Percentiles rank a stretch among this genome's conserved stretches.
Evolutionary conservation across 2,888 invertebrate species (phyloP).

Genomic region (Tipula unca): DNA sequence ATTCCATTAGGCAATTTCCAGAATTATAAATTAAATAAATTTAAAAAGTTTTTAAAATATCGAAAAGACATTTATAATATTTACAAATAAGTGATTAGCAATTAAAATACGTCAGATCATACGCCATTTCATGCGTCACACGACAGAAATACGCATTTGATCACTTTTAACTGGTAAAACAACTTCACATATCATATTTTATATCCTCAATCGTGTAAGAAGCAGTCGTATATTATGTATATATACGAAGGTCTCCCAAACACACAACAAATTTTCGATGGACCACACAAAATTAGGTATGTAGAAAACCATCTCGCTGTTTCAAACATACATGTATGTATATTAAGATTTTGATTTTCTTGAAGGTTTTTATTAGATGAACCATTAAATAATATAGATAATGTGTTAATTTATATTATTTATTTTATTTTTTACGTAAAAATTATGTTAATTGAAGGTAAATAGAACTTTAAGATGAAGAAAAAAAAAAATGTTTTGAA

Average conservation of each 20-base stretch:
- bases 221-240: neutral
- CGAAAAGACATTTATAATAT: no score
- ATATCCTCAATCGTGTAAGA: neutral
- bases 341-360: neutral
- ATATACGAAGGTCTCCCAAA: neutral
- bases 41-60: no score
- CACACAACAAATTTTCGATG: neutral
- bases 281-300: neutral
- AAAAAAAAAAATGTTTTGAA: neutral
- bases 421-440: neutral
- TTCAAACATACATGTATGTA: neutral
- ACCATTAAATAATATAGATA: conserved; percentile 8
- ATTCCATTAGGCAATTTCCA: no score
- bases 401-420: neutral
- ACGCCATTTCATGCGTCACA: neutral
- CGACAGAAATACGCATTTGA: neutral
- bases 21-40: no score
- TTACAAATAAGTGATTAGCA: no score
- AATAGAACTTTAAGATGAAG: neutral
- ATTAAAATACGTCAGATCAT: neutral
- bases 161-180: neutral
- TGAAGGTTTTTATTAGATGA: neutral
- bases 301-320: neutral
- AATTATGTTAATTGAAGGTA: neutral
- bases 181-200: neutral